Evolutionary conservation across 2,113 vertebrate genomes (phyloP), one percentile per base, ranked within the genome.

Genomic region (Monarcha castaneiventris): DNA sequence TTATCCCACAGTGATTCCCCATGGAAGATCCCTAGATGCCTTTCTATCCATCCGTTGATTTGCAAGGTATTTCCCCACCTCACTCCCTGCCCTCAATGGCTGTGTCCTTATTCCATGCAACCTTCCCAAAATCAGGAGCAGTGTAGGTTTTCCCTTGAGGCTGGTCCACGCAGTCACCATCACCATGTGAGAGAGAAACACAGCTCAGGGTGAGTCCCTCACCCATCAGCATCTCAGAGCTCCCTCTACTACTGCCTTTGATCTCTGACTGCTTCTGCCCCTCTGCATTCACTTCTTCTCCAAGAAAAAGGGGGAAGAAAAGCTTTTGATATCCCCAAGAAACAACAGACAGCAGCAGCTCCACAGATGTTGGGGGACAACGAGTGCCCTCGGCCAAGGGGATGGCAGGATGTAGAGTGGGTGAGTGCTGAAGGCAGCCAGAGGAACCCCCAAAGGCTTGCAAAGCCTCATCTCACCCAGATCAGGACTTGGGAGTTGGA

Each of bases 361-460:
- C n/a, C 2, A 0, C n/a, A 33, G 87, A 18, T 6, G 0, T 10
- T 14, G 14, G 30, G 48, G 39, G 44, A 33, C 0, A 29, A 43
- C 0, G 1, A 44, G 14, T 10, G 18, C 15, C 32, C 48, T 32
- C 4, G 37, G 33, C 64, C 66, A n/a, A 77, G 41, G 26, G 26
- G 54, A 75, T 21, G 44, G 39, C 3, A 0, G 29, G n/a, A 48
- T 0, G 1, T 25, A 22, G 13, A 20, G 8, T 41, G 16, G 17
- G 4, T 20, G 43, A 86, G 48, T 12, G 30, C 80, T 55, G 44
- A 51, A 64, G 48, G 29, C 48, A 83, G 46, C 29, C 2, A 5
- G 52, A 74, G 27, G 23, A 76, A 33, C 3, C 4, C 25, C 14
- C 4, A 29, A 27, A 49, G 25, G 16, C n/a, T 54, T 74, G 13